phyloP scores from a whole-genome alignment of 2,113 vertebrate genomes.

The Vidua chalybeata region DNA sequence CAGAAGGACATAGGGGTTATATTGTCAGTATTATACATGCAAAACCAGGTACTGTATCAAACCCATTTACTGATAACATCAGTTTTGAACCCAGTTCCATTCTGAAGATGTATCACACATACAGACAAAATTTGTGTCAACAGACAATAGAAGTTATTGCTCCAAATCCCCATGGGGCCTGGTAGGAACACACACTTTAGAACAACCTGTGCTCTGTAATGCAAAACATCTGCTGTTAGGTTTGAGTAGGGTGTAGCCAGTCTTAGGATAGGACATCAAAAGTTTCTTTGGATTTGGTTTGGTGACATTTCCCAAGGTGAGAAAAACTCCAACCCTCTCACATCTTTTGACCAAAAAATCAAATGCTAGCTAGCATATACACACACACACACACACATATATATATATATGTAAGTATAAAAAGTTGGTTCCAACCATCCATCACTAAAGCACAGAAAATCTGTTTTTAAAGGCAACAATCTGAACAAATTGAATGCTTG shows the following conservation, averaged over 20 bases:
- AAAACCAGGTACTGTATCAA: slow-evolving; percentile 1
- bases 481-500: not conserved
- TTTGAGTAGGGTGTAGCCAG: not conserved
- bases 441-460: not conserved
- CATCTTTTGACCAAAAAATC: not conserved
- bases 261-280: not conserved
- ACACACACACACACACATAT: not conserved
- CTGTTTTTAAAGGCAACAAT: not conserved
- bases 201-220: not conserved
- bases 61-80: not conserved
- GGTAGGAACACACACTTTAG: not conserved
- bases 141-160: slow-evolving; percentile 30
- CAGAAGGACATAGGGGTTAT: not conserved
- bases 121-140: slow-evolving; percentile 14
- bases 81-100: not conserved
- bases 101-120: slow-evolving; percentile 6
- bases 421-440: not conserved
- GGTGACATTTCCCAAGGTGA: not conserved
- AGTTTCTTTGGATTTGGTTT: slow-evolving; percentile 10
- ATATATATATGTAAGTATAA: not conserved
- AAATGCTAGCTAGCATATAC: not conserved
- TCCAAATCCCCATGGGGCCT: slow-evolving; percentile 3
- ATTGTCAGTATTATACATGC: slow-evolving; percentile 24
- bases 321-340: not conserved
- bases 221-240: not conserved